phyloP scores from a whole-genome alignment of 1,140 invertebrate species.

The Heterodera carotae region DNA sequence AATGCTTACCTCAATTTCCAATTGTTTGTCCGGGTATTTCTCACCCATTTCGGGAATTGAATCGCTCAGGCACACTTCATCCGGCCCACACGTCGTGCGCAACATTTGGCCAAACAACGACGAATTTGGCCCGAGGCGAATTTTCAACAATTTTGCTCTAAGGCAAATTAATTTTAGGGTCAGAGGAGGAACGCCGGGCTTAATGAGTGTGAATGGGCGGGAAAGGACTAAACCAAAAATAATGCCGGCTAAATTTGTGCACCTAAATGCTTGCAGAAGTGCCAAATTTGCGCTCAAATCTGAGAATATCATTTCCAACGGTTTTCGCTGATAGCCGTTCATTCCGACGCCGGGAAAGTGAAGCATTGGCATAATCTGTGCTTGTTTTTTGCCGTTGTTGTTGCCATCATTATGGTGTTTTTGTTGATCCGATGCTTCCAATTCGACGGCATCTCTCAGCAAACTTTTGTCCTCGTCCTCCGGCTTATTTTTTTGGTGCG shows the following conservation, averaged over 20 bases:
- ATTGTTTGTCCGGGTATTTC: slow-evolving; percentile 46
- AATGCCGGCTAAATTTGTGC: background rate
- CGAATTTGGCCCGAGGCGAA: slow-evolving; percentile 40
- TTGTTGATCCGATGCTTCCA: slow-evolving; percentile 4
- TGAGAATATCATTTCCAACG: slow-evolving; percentile 46
- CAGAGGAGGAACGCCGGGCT: too few species aligned
- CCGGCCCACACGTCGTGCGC: slow-evolving; percentile 39
- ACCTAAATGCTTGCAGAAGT: slow-evolving; percentile 49
- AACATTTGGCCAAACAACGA: slow-evolving; percentile 50
- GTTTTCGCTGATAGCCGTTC: background rate
- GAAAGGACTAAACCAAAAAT: too few species aligned
- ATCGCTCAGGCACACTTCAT: slow-evolving; percentile 54
- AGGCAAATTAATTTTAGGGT: background rate
- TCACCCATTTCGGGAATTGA: slow-evolving; percentile 50
- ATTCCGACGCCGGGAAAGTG: slow-evolving; percentile 31
- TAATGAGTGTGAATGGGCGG: too few species aligned
- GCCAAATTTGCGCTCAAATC: slow-evolving; percentile 42
- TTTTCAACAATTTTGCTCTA: slow-evolving; percentile 45
- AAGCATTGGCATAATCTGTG: slow-evolving; percentile 13
- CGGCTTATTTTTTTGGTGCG: background rate
- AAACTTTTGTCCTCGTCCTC: slow-evolving; percentile 12
- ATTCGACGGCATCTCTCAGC: background rate
- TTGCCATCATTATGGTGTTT: too few species aligned
- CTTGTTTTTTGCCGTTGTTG: background rate
- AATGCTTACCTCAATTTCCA: slow-evolving; percentile 38